Base-by-base conservation (phyloP, 92 coral and sea anemone species). In the Hydrozoanthus gracilis region DNA sequence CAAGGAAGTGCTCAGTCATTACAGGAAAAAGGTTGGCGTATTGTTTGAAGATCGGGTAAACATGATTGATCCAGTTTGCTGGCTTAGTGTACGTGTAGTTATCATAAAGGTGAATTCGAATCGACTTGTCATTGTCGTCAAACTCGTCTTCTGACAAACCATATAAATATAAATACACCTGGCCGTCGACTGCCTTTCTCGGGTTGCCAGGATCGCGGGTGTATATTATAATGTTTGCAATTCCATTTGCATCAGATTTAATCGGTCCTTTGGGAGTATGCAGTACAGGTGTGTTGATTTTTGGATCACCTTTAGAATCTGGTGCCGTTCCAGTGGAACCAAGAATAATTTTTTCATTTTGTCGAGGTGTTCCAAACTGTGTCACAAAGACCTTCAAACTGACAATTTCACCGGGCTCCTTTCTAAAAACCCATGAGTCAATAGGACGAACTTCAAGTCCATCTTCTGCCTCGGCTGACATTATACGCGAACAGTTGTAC, bases 11-110 rank as follows among this genome's bases (percentile, higher is more conserved):
- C 4, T 82, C 84, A 5, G 91, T 82, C 98, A 95, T 95, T 8
- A 89, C 98, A 3, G 98, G 98, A 71, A 82, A 92, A 52, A 95
- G 89, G 51, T 84, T 91, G n/a, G 95, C 98, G 75, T 95, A 95
- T 45, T 88, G 98, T 65, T 91, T 89, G 17, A 95, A 92, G 6
- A 95, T 95, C 2, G 98, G 98, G 64, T 76, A 88, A 4, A 95
- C 82, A 64, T 95, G 77, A 20, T 86, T 91, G 27, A 95, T 58
- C 98, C 98, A 95, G 1, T 91, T 92, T 65, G 95, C 88, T 13
- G 87, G 73, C 14, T 83, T 70, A 0, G 54, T 52, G 17, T 39
- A 72, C 0, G 49, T 4, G 45, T 86, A 86, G 2, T 87, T 8
- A 76, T 92, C 91, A 49, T 70, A 92, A 4, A 78, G 92, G 10